Evolutionary conservation across 2,888 invertebrate species (phyloP), one percentile per base, ranked within the genome.

Genomic region (Alcis repandata): DNA sequence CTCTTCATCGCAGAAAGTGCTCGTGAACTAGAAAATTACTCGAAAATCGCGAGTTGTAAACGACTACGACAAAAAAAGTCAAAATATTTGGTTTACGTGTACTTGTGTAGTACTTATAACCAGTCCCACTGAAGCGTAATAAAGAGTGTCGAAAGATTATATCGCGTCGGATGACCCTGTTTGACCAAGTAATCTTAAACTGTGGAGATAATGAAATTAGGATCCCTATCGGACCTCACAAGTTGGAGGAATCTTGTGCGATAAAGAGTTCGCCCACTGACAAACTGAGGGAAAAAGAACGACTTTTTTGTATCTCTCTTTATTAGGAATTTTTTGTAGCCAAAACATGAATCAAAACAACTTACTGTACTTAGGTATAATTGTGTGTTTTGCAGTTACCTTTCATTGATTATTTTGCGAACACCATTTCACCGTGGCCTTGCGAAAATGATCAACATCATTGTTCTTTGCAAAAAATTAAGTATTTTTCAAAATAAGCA

Each of bases 141-240:
- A 54, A 41, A 22, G 7, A 56, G 41, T 58, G 46, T 52, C 40
- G 45, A 43, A 53, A 52, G 52, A 52, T 63, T 9, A 10, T 52
- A 58, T 57, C 57, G 43, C 38, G 8, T 27, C 41, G 36, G 43
- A 57, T 45, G 49, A 57, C 49, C 49, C 62, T 51, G 51, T 63
- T 62, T 57, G 45, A 63, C 46, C 17, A 32, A 43, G 19, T 59
- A 54, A 64, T 64, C 59, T 64, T 41, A 46, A 58, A 56, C 19
- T 53, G 36, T 17, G 15, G 15, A 53, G 64, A 59, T 64, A 59
- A 40, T 49, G 41, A n/a, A 49, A 45, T 64, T 56, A 43, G 59
- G 59, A 59, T 63, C 13, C 27, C 22, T 38, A 52, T 64, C 46
- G 22, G 64, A 64, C 64, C 64, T 49, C 64, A 64, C 64, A 59